Evolutionary conservation across 2,113 vertebrate genomes (phyloP), one percentile per base, ranked within the genome.

Genomic region (Chelonoidis abingdonii): DNA sequence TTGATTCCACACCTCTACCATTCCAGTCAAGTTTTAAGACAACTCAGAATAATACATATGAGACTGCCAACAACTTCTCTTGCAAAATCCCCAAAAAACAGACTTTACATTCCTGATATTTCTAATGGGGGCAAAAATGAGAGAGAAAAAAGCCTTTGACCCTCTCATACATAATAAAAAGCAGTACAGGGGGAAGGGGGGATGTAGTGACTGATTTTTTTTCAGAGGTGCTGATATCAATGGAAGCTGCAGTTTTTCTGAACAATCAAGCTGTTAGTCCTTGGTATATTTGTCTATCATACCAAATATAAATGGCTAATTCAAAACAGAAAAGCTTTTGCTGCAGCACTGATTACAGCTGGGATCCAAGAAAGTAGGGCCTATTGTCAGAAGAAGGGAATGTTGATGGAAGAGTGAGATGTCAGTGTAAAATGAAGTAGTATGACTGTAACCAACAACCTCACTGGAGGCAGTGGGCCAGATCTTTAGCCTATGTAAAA

Each of bases 211-310:
- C 41, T 47, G 41, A 47, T 44, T 13, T 47, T 78, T 50, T 78
- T 78, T 78, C 41, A 47, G 75, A 29, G 92, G 93, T 41, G 29
- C 87, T 35, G 16, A 92, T 81, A 93, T 95, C 95, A 96, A 95
- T 97, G 93, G 93, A 89, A 95, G 92, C 87, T 17, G n/a, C 0
- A 0, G 76, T 57, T 89, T 95, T 57, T 84, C 89, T 89, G 87
- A 95, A 91, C 6, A 47, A 84, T 69, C 29, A 9, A 41, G 35
- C 92, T 25, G n/a, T 62, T 8, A 95, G 44, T 89, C 87, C 94
- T 95, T 83, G 65, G 82, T 88, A 22, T 29, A 16, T 81, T 47
- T 10, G 9, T 72, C 41, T 44, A 78, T 91, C 87, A 80, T 38
- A 22, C 35, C 22, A 25, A 38, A 59, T 54, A 17, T 14, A 4